Evolutionary conservation across 2,113 vertebrate genomes (phyloP).

Genomic region (Rhinoptilus africanus): DNA sequence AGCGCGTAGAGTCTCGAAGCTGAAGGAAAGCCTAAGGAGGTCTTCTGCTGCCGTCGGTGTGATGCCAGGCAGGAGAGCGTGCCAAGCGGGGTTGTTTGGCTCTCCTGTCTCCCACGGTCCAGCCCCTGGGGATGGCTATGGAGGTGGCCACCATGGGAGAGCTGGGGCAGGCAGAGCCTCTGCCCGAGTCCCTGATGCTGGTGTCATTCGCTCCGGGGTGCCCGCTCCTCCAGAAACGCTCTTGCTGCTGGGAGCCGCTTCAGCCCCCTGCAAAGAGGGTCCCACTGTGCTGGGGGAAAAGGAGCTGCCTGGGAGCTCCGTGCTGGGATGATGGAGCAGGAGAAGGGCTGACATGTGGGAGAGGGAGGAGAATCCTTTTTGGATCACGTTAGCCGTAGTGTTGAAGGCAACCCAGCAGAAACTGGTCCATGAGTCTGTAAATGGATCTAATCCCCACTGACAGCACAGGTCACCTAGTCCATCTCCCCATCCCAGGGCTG

Average conservation of each 20-base stretch:
- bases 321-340: not conserved
- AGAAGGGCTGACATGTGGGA: not conserved
- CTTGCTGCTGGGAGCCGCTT: not conserved
- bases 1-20: not conserved
- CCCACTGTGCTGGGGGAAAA: not conserved
- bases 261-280: not conserved
- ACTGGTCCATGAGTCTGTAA: not conserved
- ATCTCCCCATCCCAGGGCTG: not conserved
- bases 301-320: not conserved
- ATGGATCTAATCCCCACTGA: not conserved
- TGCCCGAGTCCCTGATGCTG: not conserved
- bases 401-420: not conserved
- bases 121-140: not conserved
- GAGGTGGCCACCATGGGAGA: not conserved
- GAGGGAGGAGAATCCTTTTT: not conserved
- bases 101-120: not conserved
- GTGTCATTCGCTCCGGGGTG: rapidly evolving
- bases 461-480: not conserved
- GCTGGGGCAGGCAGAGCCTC: not conserved
- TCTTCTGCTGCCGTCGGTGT: not conserved
- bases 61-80: not conserved
- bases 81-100: rapidly evolving
- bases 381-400: not conserved
- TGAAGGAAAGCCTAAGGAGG: not conserved
- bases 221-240: not conserved